phyloP scores from a whole-genome alignment of 2,888 invertebrate genomes.

The Opisthograptis luteolata region DNA sequence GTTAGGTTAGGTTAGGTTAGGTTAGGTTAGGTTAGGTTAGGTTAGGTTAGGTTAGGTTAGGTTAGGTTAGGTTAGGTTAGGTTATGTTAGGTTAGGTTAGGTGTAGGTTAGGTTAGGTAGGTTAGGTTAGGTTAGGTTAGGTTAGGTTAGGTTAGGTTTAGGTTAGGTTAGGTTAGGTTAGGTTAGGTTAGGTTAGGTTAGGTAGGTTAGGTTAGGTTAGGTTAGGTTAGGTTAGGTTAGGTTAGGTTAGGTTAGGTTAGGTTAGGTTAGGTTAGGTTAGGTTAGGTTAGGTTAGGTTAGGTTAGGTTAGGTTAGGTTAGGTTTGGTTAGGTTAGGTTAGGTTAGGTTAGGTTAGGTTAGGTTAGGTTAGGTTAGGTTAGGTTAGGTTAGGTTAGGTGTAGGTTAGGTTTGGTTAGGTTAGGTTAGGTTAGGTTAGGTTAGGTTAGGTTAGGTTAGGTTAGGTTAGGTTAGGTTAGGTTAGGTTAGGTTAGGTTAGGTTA shows the following conservation, averaged over 20 bases:
- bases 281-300: conserved; percentile 28
- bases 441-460: background rate
- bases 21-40: conserved; percentile 37
- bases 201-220: conserved; percentile 18
- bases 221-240: conserved; percentile 25
- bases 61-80: too few relatives aligned
- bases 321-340: conserved; percentile 29
- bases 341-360: conserved; percentile 26
- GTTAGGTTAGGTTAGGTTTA: too few relatives aligned
- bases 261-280: too few relatives aligned
- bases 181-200: conserved; percentile 24
- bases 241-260: too few relatives aligned
- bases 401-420: background rate
- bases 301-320: conserved; percentile 29
- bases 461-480: background rate
- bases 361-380: conserved; percentile 20
- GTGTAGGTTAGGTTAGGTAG: too few relatives aligned
- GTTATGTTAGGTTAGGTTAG: too few relatives aligned
- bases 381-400: background rate
- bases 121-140: too few relatives aligned
- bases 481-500: background rate
- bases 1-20: too few relatives aligned
- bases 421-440: background rate
- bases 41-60: conserved; percentile 39
- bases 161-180: conserved; percentile 25